phyloP scores from a whole-genome alignment of 2,797 vertebrate species.

The Scarus forsteni region DNA sequence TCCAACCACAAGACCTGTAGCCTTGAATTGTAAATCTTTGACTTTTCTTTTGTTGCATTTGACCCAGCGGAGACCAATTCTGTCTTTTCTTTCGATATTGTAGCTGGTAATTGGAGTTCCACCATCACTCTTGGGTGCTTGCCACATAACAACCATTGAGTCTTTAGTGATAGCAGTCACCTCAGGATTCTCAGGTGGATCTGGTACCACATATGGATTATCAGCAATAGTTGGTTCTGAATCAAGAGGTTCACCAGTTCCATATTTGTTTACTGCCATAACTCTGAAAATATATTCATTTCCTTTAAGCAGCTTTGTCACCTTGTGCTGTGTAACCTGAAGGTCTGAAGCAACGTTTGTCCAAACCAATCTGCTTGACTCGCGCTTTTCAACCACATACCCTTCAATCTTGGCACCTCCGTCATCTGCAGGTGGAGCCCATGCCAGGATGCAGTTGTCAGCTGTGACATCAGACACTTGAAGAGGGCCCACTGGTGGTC shows the following conservation, averaged over 20 bases:
- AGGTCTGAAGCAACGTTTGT: constrained; percentile 91
- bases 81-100: constrained; percentile 94
- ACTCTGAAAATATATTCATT: constrained; percentile 99
- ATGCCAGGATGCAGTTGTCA: constrained; percentile 93
- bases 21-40: constrained; percentile 94
- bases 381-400: constrained; percentile 96
- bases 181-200: constrained; percentile 93
- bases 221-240: constrained; percentile 92
- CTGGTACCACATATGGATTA: constrained; percentile 92
- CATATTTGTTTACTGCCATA: constrained; percentile 98
- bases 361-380: constrained; percentile 98
- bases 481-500: constrained; percentile 93
- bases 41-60: constrained; percentile 95
- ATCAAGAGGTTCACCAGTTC: constrained; percentile 93
- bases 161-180: constrained; percentile 95
- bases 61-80: constrained; percentile 92
- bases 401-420: constrained; percentile 95
- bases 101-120: constrained; percentile 95
- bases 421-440: constrained; percentile 93
- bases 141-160: constrained; percentile 97
- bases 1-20: constrained; percentile 89
- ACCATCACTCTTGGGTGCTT: constrained; percentile 93
- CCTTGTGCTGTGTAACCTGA: constrained; percentile 89
- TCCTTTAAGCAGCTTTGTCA: constrained; percentile 95
- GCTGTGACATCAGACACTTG: constrained; percentile 89